Base-by-base conservation (phyloP, 1,140 invertebrate species). In the Gryon sp. region DNA sequence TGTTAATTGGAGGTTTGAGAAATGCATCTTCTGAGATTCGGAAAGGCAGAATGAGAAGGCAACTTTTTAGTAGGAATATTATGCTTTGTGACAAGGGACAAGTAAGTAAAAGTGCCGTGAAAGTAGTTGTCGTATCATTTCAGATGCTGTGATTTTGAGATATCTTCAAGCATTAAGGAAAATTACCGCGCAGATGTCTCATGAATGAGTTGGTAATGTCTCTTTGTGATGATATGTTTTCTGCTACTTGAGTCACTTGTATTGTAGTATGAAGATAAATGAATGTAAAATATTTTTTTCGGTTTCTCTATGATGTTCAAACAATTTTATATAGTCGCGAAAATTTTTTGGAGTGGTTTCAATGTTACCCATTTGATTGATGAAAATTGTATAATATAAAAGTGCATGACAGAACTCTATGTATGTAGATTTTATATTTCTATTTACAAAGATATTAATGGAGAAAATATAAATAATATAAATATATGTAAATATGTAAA, bases 51-150 rank as follows among this genome's bases (percentile, higher is more conserved):
- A 62, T 72, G 66, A 72, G 4, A 20, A 11, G 36, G 57, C 55
- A 53, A 32, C 36, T 9, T 53, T 72, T 53, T 63, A 72, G 62
- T 62, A 22, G 22, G 38, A 55, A 6, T 55, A 72, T 72, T 72
- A 72, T 52, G 26, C 46, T 45, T 70, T 60, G 45, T 53, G 36
- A 7, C 16, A 11, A 22, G 9, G 11, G 32, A 40, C 50, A 48
- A 48, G 43, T 43, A 40, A 41, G 28, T 55, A 55, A 50, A 72
- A 60, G 15, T 30, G 46, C 48, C 57, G 22, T 62, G 48, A 62
- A 43, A 53, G 55, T 60, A 70, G 53, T 62, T 45, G 30, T 55
- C 15, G 11, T 30, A 63, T 72, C 68, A 72, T 46, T 72, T 62
- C 18, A 28, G 43, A 12, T 12, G 45, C 14, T 30, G n/a, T 57